phyloP scores from a whole-genome alignment of 2,888 invertebrate genomes.

The Selenia dentaria region DNA sequence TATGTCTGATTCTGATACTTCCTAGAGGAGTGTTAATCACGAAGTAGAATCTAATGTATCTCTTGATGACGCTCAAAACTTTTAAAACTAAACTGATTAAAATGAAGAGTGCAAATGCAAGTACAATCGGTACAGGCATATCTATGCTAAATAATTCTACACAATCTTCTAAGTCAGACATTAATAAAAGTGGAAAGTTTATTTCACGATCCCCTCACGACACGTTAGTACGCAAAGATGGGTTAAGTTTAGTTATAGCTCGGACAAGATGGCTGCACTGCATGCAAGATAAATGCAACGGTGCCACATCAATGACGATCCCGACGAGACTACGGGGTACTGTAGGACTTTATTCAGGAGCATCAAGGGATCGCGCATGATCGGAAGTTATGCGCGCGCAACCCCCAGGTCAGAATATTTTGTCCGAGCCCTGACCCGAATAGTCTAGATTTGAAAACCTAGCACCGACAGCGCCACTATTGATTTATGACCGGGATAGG shows the following conservation, averaged over 20 bases:
- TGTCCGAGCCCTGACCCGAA: constrained; percentile 14
- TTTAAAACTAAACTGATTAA: neutral
- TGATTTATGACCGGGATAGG: constrained; percentile 14
- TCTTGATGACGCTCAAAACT: constrained; percentile 1
- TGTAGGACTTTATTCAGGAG: neutral
- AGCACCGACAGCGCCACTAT: constrained; percentile 20
- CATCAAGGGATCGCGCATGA: constrained; percentile 22
- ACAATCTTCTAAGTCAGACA: too few relatives aligned
- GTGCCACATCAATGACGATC: constrained; percentile 9
- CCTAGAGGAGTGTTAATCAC: constrained; percentile 9
- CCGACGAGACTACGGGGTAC: constrained; percentile 19
- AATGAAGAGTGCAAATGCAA: neutral
- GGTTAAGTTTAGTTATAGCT: too few relatives aligned
- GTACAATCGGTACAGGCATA: constrained; percentile 7
- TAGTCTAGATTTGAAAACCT: constrained; percentile 12
- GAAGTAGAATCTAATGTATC: constrained; percentile 5
- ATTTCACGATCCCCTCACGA: too few relatives aligned
- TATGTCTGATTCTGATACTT: constrained; percentile 3
- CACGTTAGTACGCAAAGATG: too few relatives aligned
- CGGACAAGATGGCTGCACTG: constrained; percentile 6
- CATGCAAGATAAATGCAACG: constrained; percentile 1
- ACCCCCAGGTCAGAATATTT: constrained; percentile 16
- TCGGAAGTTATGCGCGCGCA: constrained; percentile 18
- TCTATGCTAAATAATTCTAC: neutral
- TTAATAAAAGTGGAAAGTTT: neutral